Conservation (phyloP, 2,888 invertebrate species). For the Acleris holmiana region DNA sequence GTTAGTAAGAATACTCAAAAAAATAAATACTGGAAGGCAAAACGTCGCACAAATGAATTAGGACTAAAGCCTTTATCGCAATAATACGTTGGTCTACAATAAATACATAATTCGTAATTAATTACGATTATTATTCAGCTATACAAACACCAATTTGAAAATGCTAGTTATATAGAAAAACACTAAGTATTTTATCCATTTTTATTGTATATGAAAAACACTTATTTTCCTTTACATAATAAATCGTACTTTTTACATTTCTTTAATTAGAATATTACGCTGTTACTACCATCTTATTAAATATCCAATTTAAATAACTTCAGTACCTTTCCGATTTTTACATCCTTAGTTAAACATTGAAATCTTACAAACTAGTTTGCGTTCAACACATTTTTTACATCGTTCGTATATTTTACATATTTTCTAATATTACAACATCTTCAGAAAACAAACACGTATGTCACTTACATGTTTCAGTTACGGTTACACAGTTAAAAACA, state of each 20-base stretch:
- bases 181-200: slow-evolving; percentile 62
- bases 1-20: neutral
- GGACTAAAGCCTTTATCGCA: neutral
- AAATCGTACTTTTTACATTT: slow-evolving; percentile 50
- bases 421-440: slow-evolving; percentile 24
- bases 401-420: slow-evolving; percentile 23
- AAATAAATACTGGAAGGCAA: neutral
- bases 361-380: slow-evolving; percentile 22
- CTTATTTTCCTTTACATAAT: slow-evolving; percentile 56
- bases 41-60: neutral
- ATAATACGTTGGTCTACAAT: slow-evolving; percentile 35
- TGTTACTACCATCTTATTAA: slow-evolving; percentile 55
- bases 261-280: slow-evolving; percentile 49
- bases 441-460: neutral
- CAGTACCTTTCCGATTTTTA: slow-evolving; percentile 31
- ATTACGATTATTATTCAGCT: slow-evolving; percentile 8
- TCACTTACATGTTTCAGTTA: slow-evolving; percentile 8
- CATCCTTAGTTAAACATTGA: slow-evolving; percentile 11
- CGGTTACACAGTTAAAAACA: neutral
- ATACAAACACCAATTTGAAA: slow-evolving; percentile 48
- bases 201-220: slow-evolving; percentile 72
- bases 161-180: slow-evolving; percentile 60
- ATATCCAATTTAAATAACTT: slow-evolving; percentile 44
- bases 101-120: slow-evolving; percentile 18
- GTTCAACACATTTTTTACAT: slow-evolving; percentile 31